Evolutionary conservation across 1,140 invertebrate species (phyloP).

Genomic region (Drosophila orosa): DNA sequence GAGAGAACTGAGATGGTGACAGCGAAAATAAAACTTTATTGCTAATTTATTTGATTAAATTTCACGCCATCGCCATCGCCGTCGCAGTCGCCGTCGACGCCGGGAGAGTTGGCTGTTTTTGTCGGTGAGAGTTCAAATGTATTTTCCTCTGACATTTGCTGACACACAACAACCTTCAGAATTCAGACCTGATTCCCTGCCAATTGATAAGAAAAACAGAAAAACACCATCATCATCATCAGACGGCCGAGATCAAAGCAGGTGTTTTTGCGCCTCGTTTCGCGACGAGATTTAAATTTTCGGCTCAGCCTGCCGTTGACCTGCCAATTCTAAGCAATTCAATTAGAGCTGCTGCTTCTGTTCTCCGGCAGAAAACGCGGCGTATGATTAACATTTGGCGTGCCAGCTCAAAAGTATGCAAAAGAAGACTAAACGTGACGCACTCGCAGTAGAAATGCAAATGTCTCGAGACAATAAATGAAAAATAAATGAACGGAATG

Average conservation of each 20-base stretch:
- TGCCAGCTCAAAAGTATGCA: conserved; percentile 68
- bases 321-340: conserved; percentile 61
- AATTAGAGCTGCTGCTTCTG: conserved; percentile 52
- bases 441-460: conserved; percentile 59
- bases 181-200: conserved; percentile 54
- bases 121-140: conserved; percentile 54
- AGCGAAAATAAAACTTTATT: conserved; percentile 77
- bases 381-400: conserved; percentile 53
- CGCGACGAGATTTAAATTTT: conserved; percentile 37
- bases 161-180: conserved; percentile 41
- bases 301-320: conserved; percentile 29
- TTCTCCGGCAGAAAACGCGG: conserved; percentile 23
- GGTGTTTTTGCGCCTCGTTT: conserved; percentile 38
- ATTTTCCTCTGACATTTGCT: conserved; percentile 67
- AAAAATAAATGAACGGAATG: conserved; percentile 71
- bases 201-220: conserved; percentile 68
- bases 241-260: conserved; percentile 63
- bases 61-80: conserved; percentile 49
- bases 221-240: conserved; percentile 32
- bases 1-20: conserved; percentile 43
- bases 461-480: conserved; percentile 62
- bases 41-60: conserved; percentile 83
- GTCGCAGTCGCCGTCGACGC: conserved; percentile 3
- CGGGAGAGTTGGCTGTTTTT: conserved; percentile 13
- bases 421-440: conserved; percentile 57